Conservation (phyloP, 2,797 vertebrate genomes). For the Rallus crepitans region DNA sequence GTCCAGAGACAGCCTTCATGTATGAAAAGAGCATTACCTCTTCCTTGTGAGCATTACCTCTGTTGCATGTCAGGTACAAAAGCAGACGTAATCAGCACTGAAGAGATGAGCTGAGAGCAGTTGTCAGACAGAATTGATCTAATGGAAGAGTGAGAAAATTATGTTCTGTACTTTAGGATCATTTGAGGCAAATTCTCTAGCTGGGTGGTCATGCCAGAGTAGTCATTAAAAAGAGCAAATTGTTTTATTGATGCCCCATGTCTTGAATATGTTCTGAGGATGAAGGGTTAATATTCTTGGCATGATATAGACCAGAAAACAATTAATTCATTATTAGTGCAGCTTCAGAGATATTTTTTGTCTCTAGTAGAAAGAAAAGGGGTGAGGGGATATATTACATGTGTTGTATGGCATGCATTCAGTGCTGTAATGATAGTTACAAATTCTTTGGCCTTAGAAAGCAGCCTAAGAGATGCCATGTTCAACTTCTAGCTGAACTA, state of each 20-base stretch:
- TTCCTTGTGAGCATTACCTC: background rate
- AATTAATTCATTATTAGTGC: background rate
- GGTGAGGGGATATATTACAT: background rate
- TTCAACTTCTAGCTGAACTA: conserved; percentile 20
- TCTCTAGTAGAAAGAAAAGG: background rate
- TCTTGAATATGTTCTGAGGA: background rate
- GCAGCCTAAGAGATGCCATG: conserved; percentile 33
- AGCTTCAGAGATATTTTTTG: conserved; percentile 12
- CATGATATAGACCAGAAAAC: background rate
- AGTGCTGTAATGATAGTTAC: conserved; percentile 14
- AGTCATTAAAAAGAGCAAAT: background rate
- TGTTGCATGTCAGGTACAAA: background rate
- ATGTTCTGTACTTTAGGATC: background rate
- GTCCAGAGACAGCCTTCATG: background rate
- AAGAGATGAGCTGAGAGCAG: conserved; percentile 5
- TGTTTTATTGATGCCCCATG: background rate
- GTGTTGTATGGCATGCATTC: conserved; percentile 27
- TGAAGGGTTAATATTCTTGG: conserved; percentile 5
- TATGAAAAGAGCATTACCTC: background rate
- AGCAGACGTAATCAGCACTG: conserved; percentile 5
- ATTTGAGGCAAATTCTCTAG: background rate
- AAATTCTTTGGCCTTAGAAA: conserved; percentile 50
- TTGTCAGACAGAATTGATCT: background rate
- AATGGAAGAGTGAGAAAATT: background rate
- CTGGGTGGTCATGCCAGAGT: background rate